Base-by-base conservation (phyloP, 2,113 vertebrate species). In the Eubucco bourcierii region DNA sequence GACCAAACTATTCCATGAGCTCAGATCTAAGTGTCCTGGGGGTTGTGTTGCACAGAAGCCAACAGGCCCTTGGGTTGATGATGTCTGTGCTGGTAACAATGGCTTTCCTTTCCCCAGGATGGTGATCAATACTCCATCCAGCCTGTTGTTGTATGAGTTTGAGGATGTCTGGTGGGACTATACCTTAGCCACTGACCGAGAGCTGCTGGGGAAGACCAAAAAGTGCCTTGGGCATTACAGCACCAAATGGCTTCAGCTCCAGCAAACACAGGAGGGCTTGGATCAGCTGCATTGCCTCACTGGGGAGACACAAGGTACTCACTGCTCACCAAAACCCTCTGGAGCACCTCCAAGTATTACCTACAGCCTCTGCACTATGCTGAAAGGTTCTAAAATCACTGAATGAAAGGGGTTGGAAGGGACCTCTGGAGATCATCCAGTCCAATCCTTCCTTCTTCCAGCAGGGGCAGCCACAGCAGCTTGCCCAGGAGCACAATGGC, bases 161-260 rank as follows among this genome's bases (percentile, higher is more conserved):
- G 95, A 98, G 70, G 93, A 97, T 4, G 92, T 98, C 53, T 67
- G 73, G 13, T 99, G 98, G 99, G 98, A 99, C 80, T 98, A 98
- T n/a, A 75, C 73, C 4, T 18, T 82, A 8, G 23, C 24, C 0
- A 1, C 95, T 0, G 97, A 97, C 70, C 72, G 52, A 28, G 34
- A 96, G 78, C 12, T 12, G 63, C 55, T 41, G 11, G 27, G 2
- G 19, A 76, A 82, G 88, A 76, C 95, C 25, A 52, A 12, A 13
- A 52, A 24, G 50, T 52, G 11, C 50, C 6, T 52, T 7, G 50
- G 50, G 23, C 23, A 52, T 12, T 52, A 25, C 50, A 52, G 23
- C 6, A 24, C 10, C 12, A 25, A 52, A 52, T 52, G 50, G 50
- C 50, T 52, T 14, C 80, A 25, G 16, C 64, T 88, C 21, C 84